A percentile compares a stretch with the other conserved stretches of the same genome.
These are phyloP conservation scores for Parus major DNA, from an alignment of 2,113 vertebrate genomes.

Conservation along the genomic window DNA sequence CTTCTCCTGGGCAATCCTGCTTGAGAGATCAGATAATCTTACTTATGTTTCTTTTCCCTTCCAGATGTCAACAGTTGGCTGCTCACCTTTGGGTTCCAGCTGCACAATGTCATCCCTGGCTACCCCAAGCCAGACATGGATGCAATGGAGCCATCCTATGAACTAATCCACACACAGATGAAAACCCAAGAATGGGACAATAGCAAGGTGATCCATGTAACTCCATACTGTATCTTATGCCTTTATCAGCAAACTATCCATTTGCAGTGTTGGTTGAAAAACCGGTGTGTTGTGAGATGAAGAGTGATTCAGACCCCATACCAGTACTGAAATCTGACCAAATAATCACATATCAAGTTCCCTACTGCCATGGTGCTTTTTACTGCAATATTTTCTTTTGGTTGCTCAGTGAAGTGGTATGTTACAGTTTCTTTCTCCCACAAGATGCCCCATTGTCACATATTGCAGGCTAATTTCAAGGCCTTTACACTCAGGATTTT, in stretches of 20 bases:
- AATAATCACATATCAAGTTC: neutral
- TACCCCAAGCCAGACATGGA: constrained; percentile 90
- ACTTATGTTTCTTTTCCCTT: constrained; percentile 48
- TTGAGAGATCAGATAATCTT: neutral
- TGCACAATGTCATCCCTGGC: constrained; percentile 97
- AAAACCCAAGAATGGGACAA: constrained; percentile 99
- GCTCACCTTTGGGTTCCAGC: constrained; percentile 96
- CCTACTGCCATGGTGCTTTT: neutral
- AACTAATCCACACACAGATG: constrained; percentile 90
- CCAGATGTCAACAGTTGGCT: constrained; percentile 99
- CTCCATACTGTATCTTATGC: neutral
- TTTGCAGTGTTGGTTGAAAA: constrained; percentile 12
- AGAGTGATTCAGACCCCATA: neutral
- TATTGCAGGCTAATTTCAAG: neutral
- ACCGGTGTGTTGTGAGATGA: neutral
- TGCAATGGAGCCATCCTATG: constrained; percentile 93
- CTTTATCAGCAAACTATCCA: neutral
- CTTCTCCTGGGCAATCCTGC: neutral
- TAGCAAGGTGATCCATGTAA: constrained; percentile 84
- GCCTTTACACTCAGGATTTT: neutral
- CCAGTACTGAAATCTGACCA: neutral
- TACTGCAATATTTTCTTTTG: neutral
- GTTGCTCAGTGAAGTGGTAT: neutral
- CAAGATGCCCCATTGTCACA: neutral
- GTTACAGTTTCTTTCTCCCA: neutral